phyloP scores from a whole-genome alignment of 2,888 invertebrate species.

The Xestia ashworthii region DNA sequence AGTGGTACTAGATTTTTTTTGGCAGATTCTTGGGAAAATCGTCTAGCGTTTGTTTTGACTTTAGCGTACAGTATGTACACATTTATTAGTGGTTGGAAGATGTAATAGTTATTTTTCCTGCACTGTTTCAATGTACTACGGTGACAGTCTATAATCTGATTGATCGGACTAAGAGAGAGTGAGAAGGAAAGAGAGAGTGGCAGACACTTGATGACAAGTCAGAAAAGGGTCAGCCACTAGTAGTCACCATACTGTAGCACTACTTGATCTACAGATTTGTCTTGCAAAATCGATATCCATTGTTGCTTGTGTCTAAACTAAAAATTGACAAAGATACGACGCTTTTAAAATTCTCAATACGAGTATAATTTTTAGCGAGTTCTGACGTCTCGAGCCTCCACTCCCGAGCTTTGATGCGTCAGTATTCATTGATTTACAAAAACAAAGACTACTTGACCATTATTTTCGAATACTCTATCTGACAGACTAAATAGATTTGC shows the following conservation, averaged over 20 bases:
- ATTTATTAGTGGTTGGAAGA: constrained; percentile 5
- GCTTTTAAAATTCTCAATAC: too few relatives aligned
- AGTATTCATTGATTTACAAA: too few relatives aligned
- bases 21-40: constrained; percentile 42
- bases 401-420: too few relatives aligned
- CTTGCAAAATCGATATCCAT: not conserved
- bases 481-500: too few relatives aligned
- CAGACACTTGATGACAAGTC: too few relatives aligned
- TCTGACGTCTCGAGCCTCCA: too few relatives aligned
- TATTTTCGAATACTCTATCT: too few relatives aligned
- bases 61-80: not conserved
- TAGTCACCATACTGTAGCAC: not conserved
- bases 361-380: too few relatives aligned
- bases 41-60: constrained; percentile 48
- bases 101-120: not conserved
- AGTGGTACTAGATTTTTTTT: constrained; percentile 49
- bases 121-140: not conserved
- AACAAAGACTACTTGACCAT: too few relatives aligned
- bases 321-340: too few relatives aligned
- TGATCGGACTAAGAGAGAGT: not conserved
- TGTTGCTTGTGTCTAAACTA: too few relatives aligned
- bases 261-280: not conserved
- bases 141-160: not conserved
- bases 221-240: not conserved
- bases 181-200: too few relatives aligned